Conservation (phyloP, 2,888 invertebrate genomes). For the Sesia apiformis region DNA sequence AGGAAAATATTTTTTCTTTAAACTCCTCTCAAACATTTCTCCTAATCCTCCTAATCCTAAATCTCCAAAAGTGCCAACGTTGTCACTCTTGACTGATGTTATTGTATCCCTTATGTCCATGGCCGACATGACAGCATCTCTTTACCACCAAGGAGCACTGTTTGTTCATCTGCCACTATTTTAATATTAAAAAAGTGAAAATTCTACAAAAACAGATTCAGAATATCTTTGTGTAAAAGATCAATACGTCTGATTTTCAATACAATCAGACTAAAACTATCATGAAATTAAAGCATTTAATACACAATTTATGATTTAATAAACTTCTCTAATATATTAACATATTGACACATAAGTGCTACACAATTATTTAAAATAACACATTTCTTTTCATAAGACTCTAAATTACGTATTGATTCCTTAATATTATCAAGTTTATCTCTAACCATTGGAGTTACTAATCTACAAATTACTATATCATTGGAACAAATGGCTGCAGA, state of each 20-base stretch:
- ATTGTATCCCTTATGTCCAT: too few relatives aligned
- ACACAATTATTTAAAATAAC: slow-evolving; percentile 56
- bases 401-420: slow-evolving; percentile 39
- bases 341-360: slow-evolving; percentile 61
- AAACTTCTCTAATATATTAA: slow-evolving; percentile 63
- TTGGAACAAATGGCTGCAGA: slow-evolving; percentile 57
- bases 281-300: not conserved
- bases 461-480: slow-evolving; percentile 46
- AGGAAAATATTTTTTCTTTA: too few relatives aligned
- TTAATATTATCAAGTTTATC: slow-evolving; percentile 38
- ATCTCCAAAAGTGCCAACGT: too few relatives aligned
- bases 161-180: too few relatives aligned
- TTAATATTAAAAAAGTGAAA: too few relatives aligned
- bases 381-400: slow-evolving; percentile 30
- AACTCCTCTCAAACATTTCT: too few relatives aligned
- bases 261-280: not conserved
- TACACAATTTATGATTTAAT: slow-evolving; percentile 57
- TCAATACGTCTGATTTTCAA: not conserved
- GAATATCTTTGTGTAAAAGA: too few relatives aligned
- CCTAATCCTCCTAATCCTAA: too few relatives aligned
- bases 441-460: slow-evolving; percentile 48
- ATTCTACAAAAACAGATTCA: too few relatives aligned
- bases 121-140: too few relatives aligned
- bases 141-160: too few relatives aligned
- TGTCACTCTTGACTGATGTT: too few relatives aligned